Conservation (phyloP, 2,797 vertebrate genomes). For the Pangasius larnaudii region DNA sequence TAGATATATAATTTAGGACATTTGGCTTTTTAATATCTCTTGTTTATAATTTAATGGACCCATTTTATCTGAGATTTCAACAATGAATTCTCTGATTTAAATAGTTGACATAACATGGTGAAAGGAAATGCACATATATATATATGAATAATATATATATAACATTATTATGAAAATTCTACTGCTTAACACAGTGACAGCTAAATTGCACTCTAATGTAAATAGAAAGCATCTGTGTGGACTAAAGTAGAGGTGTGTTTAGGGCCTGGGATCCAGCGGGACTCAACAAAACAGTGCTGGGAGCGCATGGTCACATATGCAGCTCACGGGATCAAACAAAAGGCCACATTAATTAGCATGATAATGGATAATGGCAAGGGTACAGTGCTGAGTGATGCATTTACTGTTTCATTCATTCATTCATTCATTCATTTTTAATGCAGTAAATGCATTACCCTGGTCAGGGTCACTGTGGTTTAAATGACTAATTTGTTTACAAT, state of each 20-base stretch:
- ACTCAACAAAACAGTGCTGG: neutral
- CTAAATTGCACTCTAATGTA: neutral
- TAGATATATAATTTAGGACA: neutral
- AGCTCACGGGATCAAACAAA: neutral
- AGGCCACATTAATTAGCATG: neutral
- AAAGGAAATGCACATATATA: neutral
- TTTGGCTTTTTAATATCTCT: neutral
- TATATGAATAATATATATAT: neutral
- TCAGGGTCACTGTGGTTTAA: neutral
- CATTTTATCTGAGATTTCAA: neutral
- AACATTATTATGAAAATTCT: neutral
- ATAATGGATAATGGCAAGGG: neutral
- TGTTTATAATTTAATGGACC: neutral
- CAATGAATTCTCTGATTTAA: neutral
- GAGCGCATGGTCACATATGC: neutral
- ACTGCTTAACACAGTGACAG: neutral
- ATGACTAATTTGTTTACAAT: neutral
- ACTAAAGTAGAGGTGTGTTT: slow-evolving; percentile 1
- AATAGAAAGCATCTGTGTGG: neutral
- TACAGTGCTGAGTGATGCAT: slow-evolving; percentile 1
- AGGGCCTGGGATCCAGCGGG: neutral
- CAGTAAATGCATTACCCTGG: neutral
- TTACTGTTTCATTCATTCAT: neutral
- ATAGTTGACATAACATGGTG: neutral
- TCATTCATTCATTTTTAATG: neutral